A percentile compares a stretch with the other conserved stretches of the same genome.
Conservation (phyloP, 2,888 invertebrate species). For the Dynastes maya region DNA sequence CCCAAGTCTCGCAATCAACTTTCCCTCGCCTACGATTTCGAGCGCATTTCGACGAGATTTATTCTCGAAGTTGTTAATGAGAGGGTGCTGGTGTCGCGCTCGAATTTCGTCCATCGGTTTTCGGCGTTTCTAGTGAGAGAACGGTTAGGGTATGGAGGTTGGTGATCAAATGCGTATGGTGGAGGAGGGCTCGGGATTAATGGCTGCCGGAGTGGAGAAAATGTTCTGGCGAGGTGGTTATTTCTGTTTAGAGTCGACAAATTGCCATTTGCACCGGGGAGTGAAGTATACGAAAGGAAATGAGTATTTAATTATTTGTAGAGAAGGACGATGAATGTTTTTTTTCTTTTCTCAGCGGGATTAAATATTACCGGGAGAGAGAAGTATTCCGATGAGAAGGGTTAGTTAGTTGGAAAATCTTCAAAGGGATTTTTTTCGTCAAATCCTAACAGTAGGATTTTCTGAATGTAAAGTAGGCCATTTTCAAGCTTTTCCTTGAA, state of each 20-base stretch:
- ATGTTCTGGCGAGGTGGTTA: slow-evolving; percentile 14
- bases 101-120: slow-evolving; percentile 16
- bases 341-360: neutral
- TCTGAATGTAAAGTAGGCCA: too few species aligned
- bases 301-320: slow-evolving; percentile 15
- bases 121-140: slow-evolving; percentile 1
- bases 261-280: slow-evolving; percentile 18
- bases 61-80: slow-evolving; percentile 40
- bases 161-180: slow-evolving; percentile 7
- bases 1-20: slow-evolving; percentile 30
- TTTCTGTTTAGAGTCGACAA: slow-evolving; percentile 28
- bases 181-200: slow-evolving; percentile 12
- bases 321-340: neutral
- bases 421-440: too few species aligned
- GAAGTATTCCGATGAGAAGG: too few species aligned
- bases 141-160: neutral
- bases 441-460: too few species aligned
- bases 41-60: slow-evolving; percentile 38
- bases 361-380: neutral
- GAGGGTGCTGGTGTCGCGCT: slow-evolving; percentile 21
- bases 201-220: slow-evolving; percentile 16
- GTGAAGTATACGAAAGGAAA: slow-evolving; percentile 7
- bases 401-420: too few species aligned
- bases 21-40: slow-evolving; percentile 4
- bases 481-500: too few species aligned